Evolutionary conservation across 1,140 invertebrate genomes (phyloP).

Genomic region (Cotesia chilonis): DNA sequence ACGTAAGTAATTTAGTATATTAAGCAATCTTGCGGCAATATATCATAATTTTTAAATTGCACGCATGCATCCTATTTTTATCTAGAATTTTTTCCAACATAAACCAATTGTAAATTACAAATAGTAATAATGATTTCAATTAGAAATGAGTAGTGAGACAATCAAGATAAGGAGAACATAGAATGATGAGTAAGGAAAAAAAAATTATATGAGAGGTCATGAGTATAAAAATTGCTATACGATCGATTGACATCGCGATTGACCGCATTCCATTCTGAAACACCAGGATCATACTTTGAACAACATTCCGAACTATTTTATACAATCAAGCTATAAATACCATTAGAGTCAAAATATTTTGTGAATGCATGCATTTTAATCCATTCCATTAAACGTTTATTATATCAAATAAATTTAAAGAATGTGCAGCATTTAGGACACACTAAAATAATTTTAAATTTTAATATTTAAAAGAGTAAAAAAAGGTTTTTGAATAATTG

Average conservation of each 20-base stretch:
- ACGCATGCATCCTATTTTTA: background rate
- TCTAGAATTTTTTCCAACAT: background rate
- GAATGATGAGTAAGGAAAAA: background rate
- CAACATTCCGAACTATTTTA: conserved; percentile 16
- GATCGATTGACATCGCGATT: conserved; percentile 34
- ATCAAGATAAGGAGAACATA: background rate
- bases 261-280: conserved; percentile 25
- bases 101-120: too few relatives aligned
- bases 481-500: too few relatives aligned
- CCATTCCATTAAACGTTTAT: background rate
- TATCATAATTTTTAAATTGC: background rate
- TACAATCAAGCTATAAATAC: conserved; percentile 15
- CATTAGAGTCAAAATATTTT: background rate
- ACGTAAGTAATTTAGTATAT: too few relatives aligned
- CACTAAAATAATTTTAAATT: too few relatives aligned
- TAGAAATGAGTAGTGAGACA: background rate
- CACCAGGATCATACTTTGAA: conserved; percentile 8
- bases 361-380: conserved; percentile 9
- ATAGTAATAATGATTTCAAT: background rate
- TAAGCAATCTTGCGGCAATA: too few relatives aligned
- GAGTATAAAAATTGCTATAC: conserved; percentile 22
- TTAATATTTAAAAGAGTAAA: too few relatives aligned
- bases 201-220: conserved; percentile 26
- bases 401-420: background rate
- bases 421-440: too few relatives aligned